Evolutionary conservation across 2,888 invertebrate species (phyloP).

Genomic region (Melieria picta): DNA sequence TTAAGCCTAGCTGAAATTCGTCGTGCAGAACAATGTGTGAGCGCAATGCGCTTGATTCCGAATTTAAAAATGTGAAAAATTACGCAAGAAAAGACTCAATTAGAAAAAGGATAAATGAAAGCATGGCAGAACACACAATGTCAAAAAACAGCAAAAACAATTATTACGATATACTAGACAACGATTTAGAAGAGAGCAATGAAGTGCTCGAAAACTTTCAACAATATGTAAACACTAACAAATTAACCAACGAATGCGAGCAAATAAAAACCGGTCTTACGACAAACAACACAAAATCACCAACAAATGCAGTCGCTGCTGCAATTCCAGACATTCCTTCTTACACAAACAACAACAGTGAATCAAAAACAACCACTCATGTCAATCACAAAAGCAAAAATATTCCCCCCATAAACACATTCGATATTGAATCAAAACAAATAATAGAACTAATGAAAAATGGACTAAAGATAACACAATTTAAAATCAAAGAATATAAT

Average conservation of each 20-base stretch:
- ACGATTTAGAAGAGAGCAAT: not conserved
- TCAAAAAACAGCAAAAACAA: too few species aligned
- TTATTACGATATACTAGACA: too few species aligned
- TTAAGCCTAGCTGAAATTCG: too few species aligned
- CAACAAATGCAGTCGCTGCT: too few species aligned
- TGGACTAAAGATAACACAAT: constrained; percentile 12
- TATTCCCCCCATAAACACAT: constrained; percentile 11
- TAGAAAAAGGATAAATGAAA: too few species aligned
- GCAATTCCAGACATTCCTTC: too few species aligned
- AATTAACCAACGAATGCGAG: not conserved
- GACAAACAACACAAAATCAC: not conserved
- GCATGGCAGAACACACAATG: too few species aligned
- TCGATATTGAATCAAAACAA: constrained; percentile 4
- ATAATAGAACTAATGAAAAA: constrained; percentile 12
- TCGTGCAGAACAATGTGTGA: too few species aligned
- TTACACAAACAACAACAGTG: too few species aligned
- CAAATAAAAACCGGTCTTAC: not conserved
- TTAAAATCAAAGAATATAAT: constrained; percentile 16
- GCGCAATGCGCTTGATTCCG: too few species aligned
- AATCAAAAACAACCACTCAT: not conserved
- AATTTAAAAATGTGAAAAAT: too few species aligned
- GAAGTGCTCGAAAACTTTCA: not conserved
- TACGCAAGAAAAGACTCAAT: too few species aligned
- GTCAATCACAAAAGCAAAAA: constrained; percentile 10
- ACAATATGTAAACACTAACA: not conserved